Base-by-base conservation (phyloP, 2,113 vertebrate genomes). In the Psammodynastes pulverulentus region DNA sequence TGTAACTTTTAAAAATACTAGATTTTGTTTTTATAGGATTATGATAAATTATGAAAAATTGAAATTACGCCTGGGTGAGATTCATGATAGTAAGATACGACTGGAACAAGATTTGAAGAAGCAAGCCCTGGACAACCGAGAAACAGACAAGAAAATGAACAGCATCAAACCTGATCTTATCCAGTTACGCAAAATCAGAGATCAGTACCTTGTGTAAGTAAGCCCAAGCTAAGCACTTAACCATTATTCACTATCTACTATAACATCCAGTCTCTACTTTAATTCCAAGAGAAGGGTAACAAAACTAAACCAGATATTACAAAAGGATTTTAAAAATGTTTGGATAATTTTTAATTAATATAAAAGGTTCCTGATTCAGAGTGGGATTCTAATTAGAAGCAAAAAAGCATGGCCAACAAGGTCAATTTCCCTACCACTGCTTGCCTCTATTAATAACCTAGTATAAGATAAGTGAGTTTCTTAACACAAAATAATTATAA, bases 101-200 rank as follows among this genome's bases (percentile, higher is more conserved):
- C 97, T 99, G 94, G 98, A 99, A 95, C 98, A 99, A 94, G 98
- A 99, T 97, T 97, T 99, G 97, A 98, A 98, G 96, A 98, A 98
- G 79, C 99, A 99, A 97, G 98, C 99, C 92, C 98, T 98, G 97
- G 98, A 99, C 97, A 99, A 99, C 97, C 97, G 98, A 56, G 98
- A 99, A 97, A 99, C 98, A 5, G 99, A 99, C 97, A 98, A 98
- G 96, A 99, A 98, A 97, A 99, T 99, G 97, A 99, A 99, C 95
- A 99, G 98, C 94, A 98, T 99, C 97, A 98, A 99, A 94, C 99
- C 99, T 84, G 98, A 99, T 96, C 97, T 99, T 94, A 98, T 99
- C 94, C 98, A 99, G 96, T 98, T 99, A 54, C 98, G 99, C 94
- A 99, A 98, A 97, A 99, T 99, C 95, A 98, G 98, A 96, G 99